Conservation (phyloP, 2,113 vertebrate species). For the Reinhardtius hippoglossoides region DNA sequence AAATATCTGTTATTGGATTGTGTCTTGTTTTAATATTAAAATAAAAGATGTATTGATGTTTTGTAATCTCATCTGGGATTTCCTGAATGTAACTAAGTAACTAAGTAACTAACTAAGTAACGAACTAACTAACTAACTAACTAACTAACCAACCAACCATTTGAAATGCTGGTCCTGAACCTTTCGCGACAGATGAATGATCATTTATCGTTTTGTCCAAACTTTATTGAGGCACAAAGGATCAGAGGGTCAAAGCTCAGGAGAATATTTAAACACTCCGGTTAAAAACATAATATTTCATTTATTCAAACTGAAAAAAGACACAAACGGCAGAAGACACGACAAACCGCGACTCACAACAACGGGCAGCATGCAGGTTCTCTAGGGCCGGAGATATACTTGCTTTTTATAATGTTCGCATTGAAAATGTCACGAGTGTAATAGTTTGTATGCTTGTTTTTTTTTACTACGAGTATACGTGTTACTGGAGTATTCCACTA, state of each 20-base stretch:
- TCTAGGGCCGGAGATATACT: too few relatives aligned
- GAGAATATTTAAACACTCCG: constrained; percentile 33
- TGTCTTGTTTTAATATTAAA: too few relatives aligned
- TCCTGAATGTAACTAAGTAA: neutral
- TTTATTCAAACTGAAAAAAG: constrained; percentile 18
- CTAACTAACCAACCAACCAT: neutral
- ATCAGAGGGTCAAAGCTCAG: neutral
- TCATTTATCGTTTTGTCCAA: constrained; percentile 3
- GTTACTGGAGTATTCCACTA: too few relatives aligned
- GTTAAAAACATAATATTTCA: constrained; percentile 30
- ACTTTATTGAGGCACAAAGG: constrained; percentile 71
- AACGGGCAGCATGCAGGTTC: constrained; percentile 50
- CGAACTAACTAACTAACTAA: neutral
- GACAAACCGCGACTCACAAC: constrained; percentile 24
- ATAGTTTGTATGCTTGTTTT: too few relatives aligned
- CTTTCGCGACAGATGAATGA: neutral
- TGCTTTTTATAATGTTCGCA: too few relatives aligned
- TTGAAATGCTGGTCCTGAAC: neutral
- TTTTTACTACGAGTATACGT: too few relatives aligned
- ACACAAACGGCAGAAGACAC: constrained; percentile 2
- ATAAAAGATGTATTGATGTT: too few relatives aligned
- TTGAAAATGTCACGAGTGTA: too few relatives aligned
- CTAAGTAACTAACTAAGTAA: neutral
- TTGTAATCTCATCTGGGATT: too few relatives aligned
- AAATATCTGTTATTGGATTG: too few relatives aligned